Percentiles rank a stretch among this genome's conserved stretches.
These are phyloP conservation scores for Acrobasis suavella DNA, from an alignment of 2,888 invertebrate genomes.

Conservation along the genomic window DNA sequence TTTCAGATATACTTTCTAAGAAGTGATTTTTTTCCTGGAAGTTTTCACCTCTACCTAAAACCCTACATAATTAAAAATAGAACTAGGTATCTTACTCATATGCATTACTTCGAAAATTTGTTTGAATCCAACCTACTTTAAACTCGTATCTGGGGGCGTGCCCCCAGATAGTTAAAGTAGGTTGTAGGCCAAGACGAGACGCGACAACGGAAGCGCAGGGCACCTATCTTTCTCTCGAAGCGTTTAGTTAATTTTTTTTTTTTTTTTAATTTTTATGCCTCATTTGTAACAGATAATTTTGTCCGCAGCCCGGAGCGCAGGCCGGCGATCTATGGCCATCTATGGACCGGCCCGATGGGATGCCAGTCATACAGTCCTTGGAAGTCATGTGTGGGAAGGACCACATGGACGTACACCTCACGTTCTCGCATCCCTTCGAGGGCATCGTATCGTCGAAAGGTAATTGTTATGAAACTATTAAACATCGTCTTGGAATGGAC, in stretches of 20 bases:
- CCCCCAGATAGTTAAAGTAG: too few species aligned
- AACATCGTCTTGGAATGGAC: too few species aligned
- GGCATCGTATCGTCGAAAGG: constrained; percentile 96
- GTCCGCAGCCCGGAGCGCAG: constrained; percentile 60
- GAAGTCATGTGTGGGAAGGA: constrained; percentile 98
- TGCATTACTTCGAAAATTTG: too few species aligned
- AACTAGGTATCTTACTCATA: too few species aligned
- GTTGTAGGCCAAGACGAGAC: too few species aligned
- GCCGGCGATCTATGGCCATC: constrained; percentile 91
- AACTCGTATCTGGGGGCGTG: too few species aligned
- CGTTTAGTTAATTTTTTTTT: not conserved
- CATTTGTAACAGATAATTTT: not conserved
- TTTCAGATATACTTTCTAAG: too few species aligned
- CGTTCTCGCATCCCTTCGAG: constrained; percentile 95
- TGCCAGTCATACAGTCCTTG: constrained; percentile 94
- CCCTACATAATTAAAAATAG: too few species aligned
- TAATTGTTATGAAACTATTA: constrained; percentile 37
- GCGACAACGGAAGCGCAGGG: too few species aligned
- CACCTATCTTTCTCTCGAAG: not conserved
- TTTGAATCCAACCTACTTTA: too few species aligned
- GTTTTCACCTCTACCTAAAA: too few species aligned
- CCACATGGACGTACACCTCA: constrained; percentile 96
- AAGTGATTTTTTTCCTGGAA: too few species aligned
- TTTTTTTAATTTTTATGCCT: not conserved
- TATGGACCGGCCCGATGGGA: constrained; percentile 92